Evolutionary conservation across 2,888 invertebrate genomes (phyloP).

Genomic region (Yponomeuta evonymella): DNA sequence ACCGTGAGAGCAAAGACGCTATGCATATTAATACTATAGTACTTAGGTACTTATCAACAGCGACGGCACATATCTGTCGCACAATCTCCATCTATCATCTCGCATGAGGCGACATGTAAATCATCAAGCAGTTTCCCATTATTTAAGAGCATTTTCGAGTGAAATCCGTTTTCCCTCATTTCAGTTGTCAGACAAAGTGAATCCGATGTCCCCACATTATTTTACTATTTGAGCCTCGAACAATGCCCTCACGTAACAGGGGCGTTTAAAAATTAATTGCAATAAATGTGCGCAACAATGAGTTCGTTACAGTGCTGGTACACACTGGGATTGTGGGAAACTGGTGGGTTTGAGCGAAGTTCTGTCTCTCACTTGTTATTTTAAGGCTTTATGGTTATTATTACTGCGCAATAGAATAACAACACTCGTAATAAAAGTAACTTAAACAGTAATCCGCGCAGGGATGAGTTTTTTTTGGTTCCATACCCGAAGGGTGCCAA

Average conservation of each 20-base stretch:
- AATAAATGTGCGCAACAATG: neutral
- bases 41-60: neutral
- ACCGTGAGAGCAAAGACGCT: neutral
- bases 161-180: neutral
- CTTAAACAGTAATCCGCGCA: too few relatives aligned
- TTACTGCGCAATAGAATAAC: neutral
- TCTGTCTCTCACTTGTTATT: neutral
- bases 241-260: neutral
- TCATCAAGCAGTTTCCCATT: neutral
- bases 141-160: neutral
- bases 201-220: conserved; percentile 1
- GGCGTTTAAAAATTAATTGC: neutral
- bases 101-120: neutral
- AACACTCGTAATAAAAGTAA: too few relatives aligned
- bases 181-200: conserved; percentile 1
- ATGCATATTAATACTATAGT: neutral
- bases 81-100: neutral
- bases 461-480: too few relatives aligned
- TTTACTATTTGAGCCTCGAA: neutral
- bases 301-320: neutral
- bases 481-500: too few relatives aligned
- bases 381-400: neutral
- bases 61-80: neutral
- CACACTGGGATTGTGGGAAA: neutral
- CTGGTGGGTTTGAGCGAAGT: neutral